phyloP scores from a whole-genome alignment of 2,797 vertebrate species.

The Malacoctenus gilli region DNA sequence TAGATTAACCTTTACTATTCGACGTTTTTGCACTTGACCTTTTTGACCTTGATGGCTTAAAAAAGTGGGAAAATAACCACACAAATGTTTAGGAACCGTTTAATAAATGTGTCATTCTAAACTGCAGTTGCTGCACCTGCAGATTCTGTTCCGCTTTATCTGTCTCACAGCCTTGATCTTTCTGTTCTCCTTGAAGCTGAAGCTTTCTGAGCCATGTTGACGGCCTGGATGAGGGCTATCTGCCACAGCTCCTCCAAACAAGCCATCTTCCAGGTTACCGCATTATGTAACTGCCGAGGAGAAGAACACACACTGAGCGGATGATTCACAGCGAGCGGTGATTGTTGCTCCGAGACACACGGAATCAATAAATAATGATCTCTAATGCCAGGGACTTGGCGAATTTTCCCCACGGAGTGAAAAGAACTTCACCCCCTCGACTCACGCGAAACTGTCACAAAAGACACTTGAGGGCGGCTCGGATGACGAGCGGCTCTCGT shows the following conservation, averaged over 20 bases:
- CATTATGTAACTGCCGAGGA: slow-evolving; percentile 46
- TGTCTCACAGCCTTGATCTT: background rate
- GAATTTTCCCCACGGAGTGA: slow-evolving; percentile 4
- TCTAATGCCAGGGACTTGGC: slow-evolving; percentile 9
- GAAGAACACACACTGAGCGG: slow-evolving; percentile 20
- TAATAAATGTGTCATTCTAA: no score
- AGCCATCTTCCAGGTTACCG: slow-evolving; percentile 24
- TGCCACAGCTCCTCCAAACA: background rate
- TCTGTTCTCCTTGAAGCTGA: background rate
- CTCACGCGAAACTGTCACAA: slow-evolving; percentile 4
- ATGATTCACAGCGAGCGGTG: slow-evolving; percentile 35
- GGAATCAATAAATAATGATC: slow-evolving; percentile 26
- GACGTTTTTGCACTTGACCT: no score
- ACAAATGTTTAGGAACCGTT: no score
- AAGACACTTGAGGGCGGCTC: background rate
- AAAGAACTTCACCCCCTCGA: slow-evolving; percentile 15
- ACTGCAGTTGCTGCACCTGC: no score
- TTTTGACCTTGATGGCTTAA: no score
- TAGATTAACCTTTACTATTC: no score
- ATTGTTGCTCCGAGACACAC: slow-evolving; percentile 22
- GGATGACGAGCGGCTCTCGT: background rate
- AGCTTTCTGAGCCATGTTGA: background rate
- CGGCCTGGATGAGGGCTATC: background rate
- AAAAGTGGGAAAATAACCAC: no score
- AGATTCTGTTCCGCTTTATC: background rate